Evolutionary conservation across 2,888 invertebrate species (phyloP), one percentile per base, ranked within the genome.

Genomic region (Pristionchus entomophagus): DNA sequence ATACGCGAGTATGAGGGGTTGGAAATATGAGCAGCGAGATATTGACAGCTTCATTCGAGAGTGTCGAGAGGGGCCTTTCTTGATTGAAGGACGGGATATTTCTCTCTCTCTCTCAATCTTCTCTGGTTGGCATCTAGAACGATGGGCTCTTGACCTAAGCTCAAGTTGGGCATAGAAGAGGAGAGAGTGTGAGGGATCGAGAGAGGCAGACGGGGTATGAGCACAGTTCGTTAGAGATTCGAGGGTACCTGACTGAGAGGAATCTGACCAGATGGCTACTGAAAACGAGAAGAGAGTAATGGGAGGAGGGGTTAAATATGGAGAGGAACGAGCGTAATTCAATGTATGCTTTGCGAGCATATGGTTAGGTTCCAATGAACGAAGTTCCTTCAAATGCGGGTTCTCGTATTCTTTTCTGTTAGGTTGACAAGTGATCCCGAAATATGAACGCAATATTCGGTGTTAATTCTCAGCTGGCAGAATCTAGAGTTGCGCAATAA

Each of bases 31-130:
- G 73, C 41, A 5, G 35, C 0, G 69, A 45, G 73, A 41, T 73
- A 73, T 73, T 73, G 73, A 73, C 73, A 73, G 73, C 73, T 73
- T 73, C 73, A 73, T 73, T 73, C 14, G 73, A 65, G 59, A 38
- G 73, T 65, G 73, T 73, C 2, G n/a, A 26, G 65, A 17, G 59
- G 6, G 62, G 73, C 41, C 41, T n/a, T 45, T 45, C 45, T 73
- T 73, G 73, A 73, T 73, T 73, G 73, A 73, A 73, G 73, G 73
- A 45, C 45, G 45, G 73, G 73, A 45, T 45, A 73, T 38, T 45
- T 45, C 26, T 45, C 73, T 14, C 22, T 45, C 41, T 73, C 17
- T 35, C 22, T 10, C 14, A 17, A 69, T 73, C 73, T 35, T 26
- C 41, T 73, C 45, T 17, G 1, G 35, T 35, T 65, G 32, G 35